phyloP scores from a whole-genome alignment of 2,888 invertebrate species.

The Strigamia transsilvanica region DNA sequence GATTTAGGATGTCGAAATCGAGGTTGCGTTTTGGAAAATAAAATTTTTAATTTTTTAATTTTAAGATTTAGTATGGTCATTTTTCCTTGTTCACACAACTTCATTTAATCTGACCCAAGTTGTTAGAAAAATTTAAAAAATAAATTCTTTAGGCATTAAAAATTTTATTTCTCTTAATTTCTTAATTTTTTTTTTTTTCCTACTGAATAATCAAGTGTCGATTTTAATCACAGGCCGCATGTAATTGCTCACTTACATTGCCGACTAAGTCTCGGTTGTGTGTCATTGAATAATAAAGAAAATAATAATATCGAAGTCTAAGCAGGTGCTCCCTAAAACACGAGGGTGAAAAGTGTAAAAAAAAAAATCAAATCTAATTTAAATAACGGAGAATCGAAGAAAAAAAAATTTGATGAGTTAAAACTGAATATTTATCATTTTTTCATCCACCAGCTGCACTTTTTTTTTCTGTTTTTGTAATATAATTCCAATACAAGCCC shows the following conservation, averaged over 20 bases:
- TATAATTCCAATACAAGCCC: constrained; percentile 36
- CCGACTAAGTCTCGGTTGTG: background rate
- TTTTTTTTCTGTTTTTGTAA: background rate
- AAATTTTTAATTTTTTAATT: background rate
- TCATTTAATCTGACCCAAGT: background rate
- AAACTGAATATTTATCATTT: background rate
- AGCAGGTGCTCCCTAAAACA: background rate
- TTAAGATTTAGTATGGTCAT: background rate
- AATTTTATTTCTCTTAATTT: background rate
- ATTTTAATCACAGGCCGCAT: background rate
- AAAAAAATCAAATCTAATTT: background rate
- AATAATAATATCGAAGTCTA: background rate
- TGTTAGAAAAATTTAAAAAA: background rate
- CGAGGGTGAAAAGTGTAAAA: background rate
- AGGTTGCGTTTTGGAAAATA: background rate
- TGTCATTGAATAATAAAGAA: background rate
- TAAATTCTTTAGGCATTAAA: background rate
- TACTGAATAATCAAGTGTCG: background rate
- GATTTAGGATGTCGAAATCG: background rate
- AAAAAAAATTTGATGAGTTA: background rate
- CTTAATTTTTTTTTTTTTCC: background rate
- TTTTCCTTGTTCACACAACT: constrained; percentile 32
- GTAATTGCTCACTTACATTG: constrained; percentile 15
- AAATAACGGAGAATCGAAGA: background rate
- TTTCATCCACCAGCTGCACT: background rate